Conservation (phyloP, 2,888 invertebrate species). For the Oxyteleia sp. region DNA sequence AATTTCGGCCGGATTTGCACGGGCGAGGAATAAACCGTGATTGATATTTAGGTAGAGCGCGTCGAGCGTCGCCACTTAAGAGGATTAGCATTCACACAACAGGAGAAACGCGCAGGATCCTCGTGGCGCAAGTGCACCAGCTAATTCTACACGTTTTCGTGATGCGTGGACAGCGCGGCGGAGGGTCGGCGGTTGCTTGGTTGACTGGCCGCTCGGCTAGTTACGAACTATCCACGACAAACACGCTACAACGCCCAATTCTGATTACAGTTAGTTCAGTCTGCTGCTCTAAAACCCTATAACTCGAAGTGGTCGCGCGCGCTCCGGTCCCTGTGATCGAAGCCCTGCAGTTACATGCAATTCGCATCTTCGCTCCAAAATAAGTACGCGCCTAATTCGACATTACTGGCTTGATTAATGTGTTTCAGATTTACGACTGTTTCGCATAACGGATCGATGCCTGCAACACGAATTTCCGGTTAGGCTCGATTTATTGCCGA, state of each 20-base stretch:
- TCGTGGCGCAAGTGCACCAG: slow-evolving; percentile 61
- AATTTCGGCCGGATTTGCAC: slow-evolving; percentile 73
- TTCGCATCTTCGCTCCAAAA: slow-evolving; percentile 67
- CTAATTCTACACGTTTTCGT: slow-evolving; percentile 70
- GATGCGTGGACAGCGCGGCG: slow-evolving; percentile 63
- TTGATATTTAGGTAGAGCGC: slow-evolving; percentile 86
- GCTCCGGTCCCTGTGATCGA: slow-evolving; percentile 76
- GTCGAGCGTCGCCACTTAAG: slow-evolving; percentile 84
- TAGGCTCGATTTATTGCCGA: slow-evolving; percentile 19
- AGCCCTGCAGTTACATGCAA: slow-evolving; percentile 60
- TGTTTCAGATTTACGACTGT: slow-evolving; percentile 47
- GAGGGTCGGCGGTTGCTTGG: slow-evolving; percentile 47
- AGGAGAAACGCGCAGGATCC: slow-evolving; percentile 74
- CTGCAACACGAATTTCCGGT: slow-evolving; percentile 33
- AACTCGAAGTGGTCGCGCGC: slow-evolving; percentile 79
- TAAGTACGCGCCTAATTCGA: slow-evolving; percentile 64
- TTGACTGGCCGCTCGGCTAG: slow-evolving; percentile 53
- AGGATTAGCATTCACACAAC: slow-evolving; percentile 84
- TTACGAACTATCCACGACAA: slow-evolving; percentile 72
- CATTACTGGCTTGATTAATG: slow-evolving; percentile 62
- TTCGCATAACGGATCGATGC: slow-evolving; percentile 43
- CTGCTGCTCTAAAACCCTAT: slow-evolving; percentile 84
- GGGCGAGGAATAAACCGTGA: slow-evolving; percentile 80
- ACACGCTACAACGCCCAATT: slow-evolving; percentile 82
- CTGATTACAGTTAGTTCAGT: slow-evolving; percentile 86